phyloP scores from a whole-genome alignment of 2,113 vertebrate genomes.

The Columba livia region DNA sequence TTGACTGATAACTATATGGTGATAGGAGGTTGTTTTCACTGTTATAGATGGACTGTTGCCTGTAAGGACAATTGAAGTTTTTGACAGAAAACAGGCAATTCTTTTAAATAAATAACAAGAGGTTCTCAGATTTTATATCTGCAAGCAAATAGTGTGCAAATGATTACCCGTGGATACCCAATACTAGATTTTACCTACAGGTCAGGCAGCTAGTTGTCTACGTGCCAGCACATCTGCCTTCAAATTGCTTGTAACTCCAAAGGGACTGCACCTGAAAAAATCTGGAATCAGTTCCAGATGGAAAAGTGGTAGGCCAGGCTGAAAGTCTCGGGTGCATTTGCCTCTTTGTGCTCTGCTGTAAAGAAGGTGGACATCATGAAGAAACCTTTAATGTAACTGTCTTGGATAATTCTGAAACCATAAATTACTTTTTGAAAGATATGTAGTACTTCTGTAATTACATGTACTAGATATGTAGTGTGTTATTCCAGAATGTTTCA shows the following conservation, averaged over 20 bases:
- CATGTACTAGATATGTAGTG: neutral
- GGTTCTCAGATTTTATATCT: neutral
- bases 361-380: neutral
- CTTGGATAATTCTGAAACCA: neutral
- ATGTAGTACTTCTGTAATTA: neutral
- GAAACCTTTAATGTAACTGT: neutral
- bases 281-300: neutral
- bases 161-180: constrained; percentile 1
- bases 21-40: neutral
- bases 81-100: neutral
- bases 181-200: constrained; percentile 11
- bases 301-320: neutral
- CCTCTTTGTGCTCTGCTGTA: neutral
- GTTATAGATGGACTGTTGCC: neutral
- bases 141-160: neutral
- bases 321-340: neutral
- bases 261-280: constrained; percentile 23
- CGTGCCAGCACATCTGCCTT: constrained; percentile 36
- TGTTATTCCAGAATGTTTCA: neutral
- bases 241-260: neutral
- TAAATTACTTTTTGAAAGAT: neutral
- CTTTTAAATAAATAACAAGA: neutral
- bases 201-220: constrained; percentile 12
- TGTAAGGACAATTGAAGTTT: neutral
- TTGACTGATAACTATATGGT: neutral